Conservation (phyloP, 2,113 vertebrate genomes). For the Butorides virescens region DNA sequence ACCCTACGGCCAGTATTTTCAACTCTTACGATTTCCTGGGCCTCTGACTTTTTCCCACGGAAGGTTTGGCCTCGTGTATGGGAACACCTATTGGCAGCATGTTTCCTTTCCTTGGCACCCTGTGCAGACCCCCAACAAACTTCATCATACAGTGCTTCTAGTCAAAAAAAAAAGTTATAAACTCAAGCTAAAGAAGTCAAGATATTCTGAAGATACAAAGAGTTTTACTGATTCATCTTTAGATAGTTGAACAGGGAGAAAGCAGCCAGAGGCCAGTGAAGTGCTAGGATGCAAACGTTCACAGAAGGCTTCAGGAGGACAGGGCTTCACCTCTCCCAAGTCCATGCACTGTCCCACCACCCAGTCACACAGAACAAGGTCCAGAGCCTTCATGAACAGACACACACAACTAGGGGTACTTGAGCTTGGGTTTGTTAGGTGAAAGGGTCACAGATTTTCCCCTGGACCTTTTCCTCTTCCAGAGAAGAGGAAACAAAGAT, state of each 20-base stretch:
- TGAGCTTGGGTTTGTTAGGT: not conserved
- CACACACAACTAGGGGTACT: rapidly evolving
- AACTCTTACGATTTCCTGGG: not conserved
- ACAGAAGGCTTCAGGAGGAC: not conserved
- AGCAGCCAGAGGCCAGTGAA: not conserved
- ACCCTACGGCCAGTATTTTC: not conserved
- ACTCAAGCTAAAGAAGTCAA: not conserved
- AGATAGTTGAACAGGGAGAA: not conserved
- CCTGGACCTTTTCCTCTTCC: not conserved
- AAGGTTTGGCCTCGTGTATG: rapidly evolving
- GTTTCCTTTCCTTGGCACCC: not conserved
- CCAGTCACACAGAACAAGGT: too few species aligned
- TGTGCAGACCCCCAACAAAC: not conserved
- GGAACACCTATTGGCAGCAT: not conserved
- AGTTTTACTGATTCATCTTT: not conserved
- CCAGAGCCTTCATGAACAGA: not conserved
- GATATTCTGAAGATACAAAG: not conserved
- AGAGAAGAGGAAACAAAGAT: not conserved
- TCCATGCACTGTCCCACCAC: not conserved
- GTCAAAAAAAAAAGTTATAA: not conserved
- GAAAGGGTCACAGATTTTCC: not conserved
- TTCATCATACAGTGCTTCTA: rapidly evolving
- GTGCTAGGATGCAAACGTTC: not conserved
- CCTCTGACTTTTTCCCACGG: not conserved
- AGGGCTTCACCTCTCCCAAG: not conserved